Conservation (phyloP, 1,140 invertebrate genomes). For the Bicyclus anynana region DNA sequence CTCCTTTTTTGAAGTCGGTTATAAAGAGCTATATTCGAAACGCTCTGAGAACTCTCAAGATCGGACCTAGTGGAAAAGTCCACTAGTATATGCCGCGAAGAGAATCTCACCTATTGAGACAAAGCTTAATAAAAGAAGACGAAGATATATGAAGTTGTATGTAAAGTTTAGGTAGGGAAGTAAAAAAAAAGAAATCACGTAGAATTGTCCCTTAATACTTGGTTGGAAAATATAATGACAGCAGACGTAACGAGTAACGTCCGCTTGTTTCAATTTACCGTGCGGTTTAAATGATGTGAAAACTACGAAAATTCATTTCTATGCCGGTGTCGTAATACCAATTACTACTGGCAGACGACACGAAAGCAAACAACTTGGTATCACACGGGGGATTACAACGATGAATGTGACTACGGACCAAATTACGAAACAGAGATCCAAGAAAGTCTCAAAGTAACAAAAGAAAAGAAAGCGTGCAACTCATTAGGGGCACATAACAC, state of each 20-base stretch:
- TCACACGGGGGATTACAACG: conserved; percentile 59
- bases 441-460: conserved; percentile 59
- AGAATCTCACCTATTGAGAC: too few species aligned
- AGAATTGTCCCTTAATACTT: too few species aligned
- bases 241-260: conserved; percentile 36
- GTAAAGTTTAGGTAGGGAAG: too few species aligned
- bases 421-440: conserved; percentile 69
- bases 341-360: conserved; percentile 51
- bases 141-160: too few species aligned
- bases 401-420: conserved; percentile 41
- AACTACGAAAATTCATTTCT: conserved; percentile 43
- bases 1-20: too few species aligned
- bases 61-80: too few species aligned
- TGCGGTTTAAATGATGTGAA: conserved; percentile 34
- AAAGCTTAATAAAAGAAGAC: too few species aligned
- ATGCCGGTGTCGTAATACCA: conserved; percentile 48
- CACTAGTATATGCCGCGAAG: too few species aligned
- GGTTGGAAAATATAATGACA: conserved; percentile 4
- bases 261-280: conserved; percentile 12
- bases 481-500: conserved; percentile 39
- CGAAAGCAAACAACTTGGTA: conserved; percentile 44
- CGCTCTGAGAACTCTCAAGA: too few species aligned
- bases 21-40: too few species aligned
- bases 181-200: too few species aligned
- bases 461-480: conserved; percentile 61